These are phyloP conservation scores for Trachymyrmex septentrionalis DNA, from an alignment of 1,140 invertebrate genomes.

Conservation along the genomic window DNA sequence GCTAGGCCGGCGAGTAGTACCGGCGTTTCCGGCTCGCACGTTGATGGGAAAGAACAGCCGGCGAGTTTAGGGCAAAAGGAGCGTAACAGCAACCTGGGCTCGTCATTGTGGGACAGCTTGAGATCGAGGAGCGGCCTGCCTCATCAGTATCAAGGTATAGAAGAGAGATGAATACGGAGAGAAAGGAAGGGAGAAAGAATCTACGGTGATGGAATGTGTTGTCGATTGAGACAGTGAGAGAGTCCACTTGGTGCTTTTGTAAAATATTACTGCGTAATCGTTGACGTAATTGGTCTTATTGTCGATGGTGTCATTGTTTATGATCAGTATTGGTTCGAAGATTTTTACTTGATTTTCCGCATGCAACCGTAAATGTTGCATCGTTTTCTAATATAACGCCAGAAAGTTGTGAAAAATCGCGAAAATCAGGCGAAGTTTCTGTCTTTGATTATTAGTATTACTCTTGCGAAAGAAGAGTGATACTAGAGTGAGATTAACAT, in stretches of 20 bases:
- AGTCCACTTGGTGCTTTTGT: conserved; percentile 39
- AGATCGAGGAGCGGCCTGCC: conserved; percentile 81
- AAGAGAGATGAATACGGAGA: conserved; percentile 78
- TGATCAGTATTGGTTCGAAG: not conserved
- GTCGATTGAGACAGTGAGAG: conserved; percentile 14
- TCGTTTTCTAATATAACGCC: not conserved
- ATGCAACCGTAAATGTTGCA: not conserved
- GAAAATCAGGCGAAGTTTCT: not conserved
- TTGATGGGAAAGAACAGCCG: conserved; percentile 75
- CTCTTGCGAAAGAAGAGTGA: not conserved
- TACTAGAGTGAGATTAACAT: conserved; percentile 61
- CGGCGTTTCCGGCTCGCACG: conserved; percentile 62
- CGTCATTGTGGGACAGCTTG: conserved; percentile 82
- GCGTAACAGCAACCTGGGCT: conserved; percentile 74
- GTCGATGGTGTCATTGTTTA: not conserved
- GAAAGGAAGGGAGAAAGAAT: not conserved
- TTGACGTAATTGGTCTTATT: conserved; percentile 19
- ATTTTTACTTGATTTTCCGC: conserved; percentile 20
- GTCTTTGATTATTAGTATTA: conserved; percentile 43
- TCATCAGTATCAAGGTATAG: conserved; percentile 85
- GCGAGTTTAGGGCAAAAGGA: conserved; percentile 75
- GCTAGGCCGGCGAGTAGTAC: conserved; percentile 73
- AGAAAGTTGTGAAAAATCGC: not conserved
- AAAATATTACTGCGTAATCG: conserved; percentile 41
- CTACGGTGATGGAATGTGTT: conserved; percentile 54